Percentiles rank a stretch among this genome's conserved stretches.
phyloP scores from a whole-genome alignment of 2,888 invertebrate genomes.

The Catocala nupta region DNA sequence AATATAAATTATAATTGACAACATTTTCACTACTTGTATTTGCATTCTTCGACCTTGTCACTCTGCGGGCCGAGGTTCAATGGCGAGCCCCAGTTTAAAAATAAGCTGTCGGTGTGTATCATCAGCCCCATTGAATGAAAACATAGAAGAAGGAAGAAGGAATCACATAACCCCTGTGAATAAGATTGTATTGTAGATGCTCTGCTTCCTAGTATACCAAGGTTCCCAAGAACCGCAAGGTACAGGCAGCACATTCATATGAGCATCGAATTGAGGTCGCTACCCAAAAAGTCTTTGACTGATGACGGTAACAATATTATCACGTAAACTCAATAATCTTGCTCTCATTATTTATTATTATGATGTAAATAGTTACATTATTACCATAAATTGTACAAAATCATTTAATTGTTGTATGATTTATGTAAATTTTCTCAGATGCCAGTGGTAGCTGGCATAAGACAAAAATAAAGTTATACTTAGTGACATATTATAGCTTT shows the following conservation, averaged over 20 bases:
- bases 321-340: slow-evolving; percentile 45
- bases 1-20: background rate
- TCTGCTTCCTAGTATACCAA: slow-evolving; percentile 88
- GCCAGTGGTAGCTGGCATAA: no score
- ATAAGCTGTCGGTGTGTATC: slow-evolving; percentile 70
- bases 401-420: no score
- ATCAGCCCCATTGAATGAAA: slow-evolving; percentile 63
- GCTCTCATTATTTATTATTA: slow-evolving; percentile 37
- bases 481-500: no score
- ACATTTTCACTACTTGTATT: slow-evolving; percentile 52
- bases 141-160: no score
- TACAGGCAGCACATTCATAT: slow-evolving; percentile 92
- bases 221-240: slow-evolving; percentile 93
- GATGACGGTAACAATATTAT: slow-evolving; percentile 31
- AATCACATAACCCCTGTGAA: slow-evolving; percentile 67
- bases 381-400: no score
- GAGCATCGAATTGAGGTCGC: slow-evolving; percentile 67
- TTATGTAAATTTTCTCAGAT: no score
- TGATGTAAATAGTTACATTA: no score
- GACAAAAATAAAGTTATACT: no score
- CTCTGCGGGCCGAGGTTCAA: slow-evolving; percentile 74
- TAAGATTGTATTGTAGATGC: slow-evolving; percentile 67
- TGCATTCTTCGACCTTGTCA: slow-evolving; percentile 77
- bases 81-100: slow-evolving; percentile 71
- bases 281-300: slow-evolving; percentile 39